Conservation (phyloP, 2,797 vertebrate species). For the Gobionotothen gibberifrons region DNA sequence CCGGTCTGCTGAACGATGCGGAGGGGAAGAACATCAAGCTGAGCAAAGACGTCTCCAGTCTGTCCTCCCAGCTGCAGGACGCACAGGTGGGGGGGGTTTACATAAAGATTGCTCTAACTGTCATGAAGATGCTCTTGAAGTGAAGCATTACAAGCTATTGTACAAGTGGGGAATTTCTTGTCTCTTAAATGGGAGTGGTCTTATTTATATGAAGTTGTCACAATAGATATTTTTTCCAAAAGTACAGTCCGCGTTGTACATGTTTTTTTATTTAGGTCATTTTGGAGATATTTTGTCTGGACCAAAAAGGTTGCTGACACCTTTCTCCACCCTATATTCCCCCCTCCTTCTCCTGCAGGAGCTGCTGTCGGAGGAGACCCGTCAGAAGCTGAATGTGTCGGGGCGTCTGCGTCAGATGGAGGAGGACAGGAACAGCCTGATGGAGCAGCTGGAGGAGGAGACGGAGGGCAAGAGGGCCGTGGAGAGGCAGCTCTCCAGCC, state of each 20-base stretch:
- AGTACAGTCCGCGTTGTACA: no score
- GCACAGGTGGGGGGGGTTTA: conserved; percentile 84
- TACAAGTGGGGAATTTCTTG: no score
- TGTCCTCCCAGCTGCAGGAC: conserved; percentile 94
- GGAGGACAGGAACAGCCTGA: conserved; percentile 90
- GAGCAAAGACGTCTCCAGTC: conserved; percentile 90
- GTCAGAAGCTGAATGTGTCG: conserved; percentile 92
- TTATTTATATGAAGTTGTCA: neutral
- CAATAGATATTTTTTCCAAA: no score
- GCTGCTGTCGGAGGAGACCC: conserved; percentile 94
- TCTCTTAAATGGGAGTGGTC: neutral
- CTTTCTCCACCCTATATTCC: no score
- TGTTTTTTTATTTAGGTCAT: no score
- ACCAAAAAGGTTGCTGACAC: no score
- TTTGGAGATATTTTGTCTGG: no score
- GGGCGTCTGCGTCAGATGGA: conserved; percentile 94
- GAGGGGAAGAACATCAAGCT: conserved; percentile 95
- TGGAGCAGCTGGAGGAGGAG: conserved; percentile 97
- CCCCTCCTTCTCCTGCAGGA: conserved; percentile 81
- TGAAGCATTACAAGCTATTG: no score
- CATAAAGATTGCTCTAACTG: no score
- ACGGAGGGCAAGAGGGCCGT: conserved; percentile 89
- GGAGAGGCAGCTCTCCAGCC: conserved; percentile 91
- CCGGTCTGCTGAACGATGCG: conserved; percentile 88
- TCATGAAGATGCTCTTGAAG: no score